phyloP scores from a whole-genome alignment of 2,113 vertebrate genomes.

The Nettapus auritus region DNA sequence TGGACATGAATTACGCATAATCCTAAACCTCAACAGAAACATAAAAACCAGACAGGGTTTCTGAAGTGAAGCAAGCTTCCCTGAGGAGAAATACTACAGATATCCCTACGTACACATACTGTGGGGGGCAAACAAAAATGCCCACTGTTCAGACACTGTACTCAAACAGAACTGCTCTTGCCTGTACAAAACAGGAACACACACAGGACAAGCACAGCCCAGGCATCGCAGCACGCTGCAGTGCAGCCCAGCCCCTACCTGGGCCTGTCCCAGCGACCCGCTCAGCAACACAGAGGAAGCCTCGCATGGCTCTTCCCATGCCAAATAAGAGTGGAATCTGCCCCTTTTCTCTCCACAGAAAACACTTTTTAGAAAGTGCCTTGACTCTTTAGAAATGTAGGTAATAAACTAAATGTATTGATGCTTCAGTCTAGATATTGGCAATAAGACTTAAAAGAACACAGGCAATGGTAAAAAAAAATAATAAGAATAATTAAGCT shows the following conservation, averaged over 20 bases:
- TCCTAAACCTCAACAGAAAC: neutral
- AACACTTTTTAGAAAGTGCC: neutral
- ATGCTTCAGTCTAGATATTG: neutral
- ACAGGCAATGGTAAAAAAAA: neutral
- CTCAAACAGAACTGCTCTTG: neutral
- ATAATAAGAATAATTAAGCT: neutral
- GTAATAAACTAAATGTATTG: neutral
- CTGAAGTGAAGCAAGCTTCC: neutral
- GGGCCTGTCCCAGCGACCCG: neutral
- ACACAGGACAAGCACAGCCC: neutral
- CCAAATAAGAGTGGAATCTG: neutral
- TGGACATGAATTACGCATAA: neutral
- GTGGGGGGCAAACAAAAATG: neutral
- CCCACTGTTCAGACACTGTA: neutral
- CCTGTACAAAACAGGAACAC: neutral
- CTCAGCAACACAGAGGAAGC: neutral
- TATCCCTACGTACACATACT: rapidly evolving
- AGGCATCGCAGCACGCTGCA: neutral
- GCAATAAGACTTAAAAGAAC: neutral
- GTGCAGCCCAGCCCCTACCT: neutral
- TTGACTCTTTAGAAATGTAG: neutral
- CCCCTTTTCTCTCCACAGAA: neutral
- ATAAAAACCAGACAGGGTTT: neutral
- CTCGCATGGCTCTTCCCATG: neutral
- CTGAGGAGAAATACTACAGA: neutral